These are phyloP conservation scores for Pteruthius melanotis DNA, from an alignment of 2,113 vertebrate genomes.

Conservation along the genomic window DNA sequence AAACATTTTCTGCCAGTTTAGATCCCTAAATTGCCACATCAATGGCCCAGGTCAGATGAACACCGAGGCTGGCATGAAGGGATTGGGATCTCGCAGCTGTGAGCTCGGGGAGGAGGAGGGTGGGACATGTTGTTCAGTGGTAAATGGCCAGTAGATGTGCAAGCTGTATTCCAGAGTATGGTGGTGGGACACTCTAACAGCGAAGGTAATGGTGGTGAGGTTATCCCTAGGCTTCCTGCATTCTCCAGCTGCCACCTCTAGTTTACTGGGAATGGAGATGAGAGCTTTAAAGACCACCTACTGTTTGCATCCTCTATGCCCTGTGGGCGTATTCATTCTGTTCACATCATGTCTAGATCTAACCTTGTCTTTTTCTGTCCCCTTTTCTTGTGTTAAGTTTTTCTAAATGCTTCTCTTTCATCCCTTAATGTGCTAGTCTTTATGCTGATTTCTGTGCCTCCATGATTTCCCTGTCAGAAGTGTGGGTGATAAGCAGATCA, in stretches of 20 bases:
- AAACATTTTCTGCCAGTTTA: neutral
- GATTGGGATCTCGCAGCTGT: neutral
- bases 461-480: neutral
- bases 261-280: neutral
- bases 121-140: neutral
- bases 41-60: neutral
- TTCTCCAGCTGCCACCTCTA: neutral
- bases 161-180: neutral
- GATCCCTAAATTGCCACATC: accelerated
- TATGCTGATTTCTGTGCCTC: neutral
- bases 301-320: slow-evolving; percentile 1
- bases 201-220: neutral
- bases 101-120: neutral
- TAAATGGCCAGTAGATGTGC: neutral
- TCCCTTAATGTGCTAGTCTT: neutral
- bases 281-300: slow-evolving; percentile 23
- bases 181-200: neutral
- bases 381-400: neutral
- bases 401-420: slow-evolving; percentile 32
- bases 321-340: neutral
- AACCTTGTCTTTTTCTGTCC: slow-evolving; percentile 42
- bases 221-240: neutral
- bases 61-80: neutral
- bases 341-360: slow-evolving; percentile 15
- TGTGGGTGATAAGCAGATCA: neutral